A percentile compares a stretch with the other conserved stretches of the same genome.
Conservation (phyloP, 2,888 invertebrate genomes). For the Phyto melanocephala region DNA sequence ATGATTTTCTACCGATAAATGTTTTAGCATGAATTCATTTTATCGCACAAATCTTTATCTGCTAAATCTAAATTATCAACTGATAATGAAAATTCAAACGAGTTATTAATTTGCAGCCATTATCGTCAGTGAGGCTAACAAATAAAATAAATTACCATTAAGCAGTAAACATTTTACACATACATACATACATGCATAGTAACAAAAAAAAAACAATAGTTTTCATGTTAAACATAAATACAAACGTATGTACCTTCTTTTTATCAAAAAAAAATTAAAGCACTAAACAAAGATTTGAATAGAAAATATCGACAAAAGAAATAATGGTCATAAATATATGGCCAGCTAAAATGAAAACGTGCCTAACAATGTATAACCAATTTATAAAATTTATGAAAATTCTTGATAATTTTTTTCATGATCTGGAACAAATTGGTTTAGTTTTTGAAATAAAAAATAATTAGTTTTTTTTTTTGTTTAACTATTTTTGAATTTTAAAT, state of each 20-base stretch:
- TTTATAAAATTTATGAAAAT: too few species aligned
- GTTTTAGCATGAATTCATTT: background rate
- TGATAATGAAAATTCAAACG: background rate
- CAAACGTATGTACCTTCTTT: background rate
- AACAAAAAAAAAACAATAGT: background rate
- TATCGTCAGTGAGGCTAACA: background rate
- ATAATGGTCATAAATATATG: background rate
- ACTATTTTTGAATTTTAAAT: too few species aligned
- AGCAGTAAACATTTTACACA: background rate
- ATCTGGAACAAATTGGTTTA: too few species aligned
- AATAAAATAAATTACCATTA: background rate
- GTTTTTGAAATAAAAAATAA: too few species aligned
- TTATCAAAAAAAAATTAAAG: background rate
- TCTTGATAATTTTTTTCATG: too few species aligned
- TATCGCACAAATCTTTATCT: background rate
- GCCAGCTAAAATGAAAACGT: too few species aligned
- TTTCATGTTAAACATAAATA: background rate
- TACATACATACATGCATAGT: too few species aligned
- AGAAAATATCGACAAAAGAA: background rate
- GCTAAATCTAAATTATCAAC: background rate
- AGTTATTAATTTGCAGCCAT: conserved; percentile 13
- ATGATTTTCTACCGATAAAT: background rate
- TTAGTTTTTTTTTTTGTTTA: background rate
- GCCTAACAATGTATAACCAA: too few species aligned
- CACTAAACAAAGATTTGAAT: too few species aligned